phyloP scores from a whole-genome alignment of 2,113 vertebrate species.

The Siniperca knerii region DNA sequence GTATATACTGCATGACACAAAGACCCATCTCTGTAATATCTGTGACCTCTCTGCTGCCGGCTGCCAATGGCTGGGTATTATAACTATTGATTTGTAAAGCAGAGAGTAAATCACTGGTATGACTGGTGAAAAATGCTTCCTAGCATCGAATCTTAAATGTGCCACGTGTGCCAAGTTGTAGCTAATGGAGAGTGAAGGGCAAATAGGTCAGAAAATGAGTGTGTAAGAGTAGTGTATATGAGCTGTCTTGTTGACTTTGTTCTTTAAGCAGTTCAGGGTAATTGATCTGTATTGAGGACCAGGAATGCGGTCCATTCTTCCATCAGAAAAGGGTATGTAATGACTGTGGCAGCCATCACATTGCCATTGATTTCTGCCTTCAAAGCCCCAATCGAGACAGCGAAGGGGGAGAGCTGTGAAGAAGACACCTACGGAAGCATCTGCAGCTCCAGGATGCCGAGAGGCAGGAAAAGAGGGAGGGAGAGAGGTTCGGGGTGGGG shows the following conservation, averaged over 20 bases:
- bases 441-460: conserved; percentile 16
- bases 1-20: conserved; percentile 43
- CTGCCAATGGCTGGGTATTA: conserved; percentile 43
- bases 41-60: conserved; percentile 50
- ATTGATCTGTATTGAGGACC: conserved; percentile 36
- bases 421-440: conserved; percentile 41
- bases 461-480: conserved; percentile 24
- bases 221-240: conserved; percentile 2
- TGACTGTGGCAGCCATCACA: conserved; percentile 56
- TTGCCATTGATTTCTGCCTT: conserved; percentile 66
- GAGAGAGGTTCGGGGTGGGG: background rate
- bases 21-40: conserved; percentile 40
- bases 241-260: conserved; percentile 34
- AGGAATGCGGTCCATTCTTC: conserved; percentile 49
- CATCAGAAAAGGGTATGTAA: conserved; percentile 56
- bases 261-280: background rate
- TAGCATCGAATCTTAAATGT: background rate
- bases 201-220: conserved; percentile 6
- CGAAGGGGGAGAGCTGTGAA: conserved; percentile 21
- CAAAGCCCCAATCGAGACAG: conserved; percentile 38
- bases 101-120: conserved; percentile 27
- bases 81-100: conserved; percentile 62
- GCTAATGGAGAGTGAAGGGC: conserved; percentile 20
- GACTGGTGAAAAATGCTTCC: conserved; percentile 22
- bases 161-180: background rate